Conservation (phyloP, 2,797 vertebrate genomes). For the Melanotaenia parkinsoni region DNA sequence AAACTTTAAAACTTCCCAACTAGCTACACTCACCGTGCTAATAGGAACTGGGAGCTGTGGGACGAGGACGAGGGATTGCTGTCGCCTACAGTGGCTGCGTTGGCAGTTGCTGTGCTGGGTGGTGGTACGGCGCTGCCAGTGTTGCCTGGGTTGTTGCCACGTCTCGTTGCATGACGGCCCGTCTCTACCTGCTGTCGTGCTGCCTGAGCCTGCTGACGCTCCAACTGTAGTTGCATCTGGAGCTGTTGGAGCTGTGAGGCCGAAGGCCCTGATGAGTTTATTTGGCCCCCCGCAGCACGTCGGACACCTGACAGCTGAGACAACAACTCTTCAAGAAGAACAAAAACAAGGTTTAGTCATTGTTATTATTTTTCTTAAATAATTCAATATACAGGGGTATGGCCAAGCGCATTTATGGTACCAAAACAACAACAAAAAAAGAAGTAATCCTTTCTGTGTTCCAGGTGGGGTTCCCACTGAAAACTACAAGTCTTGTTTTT, state of each 20-base stretch:
- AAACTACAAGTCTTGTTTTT: not conserved
- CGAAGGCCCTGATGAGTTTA: conserved; percentile 96
- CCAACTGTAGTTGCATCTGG: conserved; percentile 99
- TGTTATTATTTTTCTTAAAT: conserved; percentile 6
- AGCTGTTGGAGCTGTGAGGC: conserved; percentile 98
- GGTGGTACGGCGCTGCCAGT: conserved; percentile 88
- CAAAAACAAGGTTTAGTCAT: not conserved
- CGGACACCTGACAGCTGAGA: conserved; percentile 98
- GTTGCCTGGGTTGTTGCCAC: conserved; percentile 90
- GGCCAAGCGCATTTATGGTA: too few relatives aligned
- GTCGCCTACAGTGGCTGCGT: conserved; percentile 85
- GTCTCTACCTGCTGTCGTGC: conserved; percentile 96
- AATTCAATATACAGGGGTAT: not conserved
- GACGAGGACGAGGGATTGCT: conserved; percentile 88
- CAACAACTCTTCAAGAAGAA: conserved; percentile 88
- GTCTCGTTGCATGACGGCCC: conserved; percentile 90
- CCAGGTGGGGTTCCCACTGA: too few relatives aligned
- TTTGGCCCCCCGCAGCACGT: conserved; percentile 95
- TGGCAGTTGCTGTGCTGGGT: conserved; percentile 82
- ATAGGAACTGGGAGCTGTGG: conserved; percentile 96
- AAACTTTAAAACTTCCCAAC: not conserved
- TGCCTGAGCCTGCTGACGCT: conserved; percentile 96
- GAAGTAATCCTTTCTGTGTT: too few relatives aligned
- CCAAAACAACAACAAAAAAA: too few relatives aligned
- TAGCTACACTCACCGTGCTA: conserved; percentile 87